These are phyloP conservation scores for Magallana gigas DNA, from an alignment of 1,140 invertebrate genomes.

Conservation along the genomic window DNA sequence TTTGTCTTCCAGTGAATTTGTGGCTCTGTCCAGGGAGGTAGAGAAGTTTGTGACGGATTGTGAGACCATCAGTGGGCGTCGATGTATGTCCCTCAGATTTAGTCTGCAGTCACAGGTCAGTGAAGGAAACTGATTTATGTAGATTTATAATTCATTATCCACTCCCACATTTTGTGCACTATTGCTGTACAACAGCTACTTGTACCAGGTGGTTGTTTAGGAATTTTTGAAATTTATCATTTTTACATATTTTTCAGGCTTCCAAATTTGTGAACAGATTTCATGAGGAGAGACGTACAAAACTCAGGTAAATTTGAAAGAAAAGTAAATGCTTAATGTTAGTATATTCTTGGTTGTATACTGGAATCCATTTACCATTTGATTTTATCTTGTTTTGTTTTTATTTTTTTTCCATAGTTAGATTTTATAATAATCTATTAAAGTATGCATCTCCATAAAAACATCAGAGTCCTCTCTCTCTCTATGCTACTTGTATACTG, in stretches of 20 bases:
- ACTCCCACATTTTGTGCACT: background rate
- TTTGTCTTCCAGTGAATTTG: slow-evolving; percentile 87
- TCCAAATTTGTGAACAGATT: slow-evolving; percentile 94
- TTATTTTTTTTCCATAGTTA: no score
- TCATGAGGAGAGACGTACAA: slow-evolving; percentile 92
- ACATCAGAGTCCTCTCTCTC: no score
- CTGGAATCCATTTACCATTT: no score
- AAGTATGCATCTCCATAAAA: no score
- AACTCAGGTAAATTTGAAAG: slow-evolving; percentile 83
- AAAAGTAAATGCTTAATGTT: no score
- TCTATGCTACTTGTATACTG: no score
- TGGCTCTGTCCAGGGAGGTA: slow-evolving; percentile 87
- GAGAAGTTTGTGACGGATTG: slow-evolving; percentile 89
- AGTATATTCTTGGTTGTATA: no score
- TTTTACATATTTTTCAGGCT: slow-evolving; percentile 83
- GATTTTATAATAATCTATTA: no score
- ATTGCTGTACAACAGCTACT: background rate
- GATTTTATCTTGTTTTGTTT: no score
- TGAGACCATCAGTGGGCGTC: slow-evolving; percentile 88
- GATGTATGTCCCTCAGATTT: slow-evolving; percentile 88
- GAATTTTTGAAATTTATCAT: background rate
- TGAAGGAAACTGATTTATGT: background rate
- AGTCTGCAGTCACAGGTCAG: slow-evolving; percentile 88
- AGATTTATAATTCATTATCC: background rate
- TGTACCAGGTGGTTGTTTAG: background rate